phyloP scores from a whole-genome alignment of 2,888 invertebrate genomes.

The Mythimna pallens region DNA sequence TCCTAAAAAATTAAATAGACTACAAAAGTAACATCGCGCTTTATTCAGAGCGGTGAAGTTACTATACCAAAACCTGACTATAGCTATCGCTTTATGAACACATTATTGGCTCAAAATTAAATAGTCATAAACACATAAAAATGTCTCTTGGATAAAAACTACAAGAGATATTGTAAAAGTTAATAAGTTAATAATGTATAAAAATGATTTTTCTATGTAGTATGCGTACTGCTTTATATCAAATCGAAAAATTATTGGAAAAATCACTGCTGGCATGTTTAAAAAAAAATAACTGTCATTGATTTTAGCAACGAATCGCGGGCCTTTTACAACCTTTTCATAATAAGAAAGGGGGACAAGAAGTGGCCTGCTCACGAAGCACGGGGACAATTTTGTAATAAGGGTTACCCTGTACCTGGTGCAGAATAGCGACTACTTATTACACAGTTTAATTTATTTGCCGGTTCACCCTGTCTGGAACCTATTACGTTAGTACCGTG shows the following conservation, averaged over 20 bases:
- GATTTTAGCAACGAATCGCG: slow-evolving; percentile 16
- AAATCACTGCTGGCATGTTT: slow-evolving; percentile 16
- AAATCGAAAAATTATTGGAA: slow-evolving; percentile 12
- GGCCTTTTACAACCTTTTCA: slow-evolving; percentile 50
- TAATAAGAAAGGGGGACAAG: slow-evolving; percentile 72
- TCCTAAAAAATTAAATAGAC: no score
- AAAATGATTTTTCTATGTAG: background rate
- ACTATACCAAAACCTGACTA: no score
- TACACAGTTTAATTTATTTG: slow-evolving; percentile 87
- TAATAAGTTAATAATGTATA: background rate
- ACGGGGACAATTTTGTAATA: slow-evolving; percentile 85
- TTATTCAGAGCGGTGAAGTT: no score
- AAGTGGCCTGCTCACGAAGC: slow-evolving; percentile 80
- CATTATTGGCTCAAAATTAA: background rate
- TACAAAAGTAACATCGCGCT: no score
- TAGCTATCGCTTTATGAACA: background rate
- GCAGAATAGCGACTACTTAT: slow-evolving; percentile 80
- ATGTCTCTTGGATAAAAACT: background rate
- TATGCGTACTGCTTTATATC: background rate
- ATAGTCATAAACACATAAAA: background rate
- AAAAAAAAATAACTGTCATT: slow-evolving; percentile 21
- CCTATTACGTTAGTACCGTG: slow-evolving; percentile 72
- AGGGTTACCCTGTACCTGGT: slow-evolving; percentile 78
- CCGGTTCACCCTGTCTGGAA: slow-evolving; percentile 78
- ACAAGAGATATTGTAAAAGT: background rate